Percentiles rank a stretch among this genome's conserved stretches.
Evolutionary conservation across 2,888 invertebrate species (phyloP).

Genomic region (Latrodectus hesperus): DNA sequence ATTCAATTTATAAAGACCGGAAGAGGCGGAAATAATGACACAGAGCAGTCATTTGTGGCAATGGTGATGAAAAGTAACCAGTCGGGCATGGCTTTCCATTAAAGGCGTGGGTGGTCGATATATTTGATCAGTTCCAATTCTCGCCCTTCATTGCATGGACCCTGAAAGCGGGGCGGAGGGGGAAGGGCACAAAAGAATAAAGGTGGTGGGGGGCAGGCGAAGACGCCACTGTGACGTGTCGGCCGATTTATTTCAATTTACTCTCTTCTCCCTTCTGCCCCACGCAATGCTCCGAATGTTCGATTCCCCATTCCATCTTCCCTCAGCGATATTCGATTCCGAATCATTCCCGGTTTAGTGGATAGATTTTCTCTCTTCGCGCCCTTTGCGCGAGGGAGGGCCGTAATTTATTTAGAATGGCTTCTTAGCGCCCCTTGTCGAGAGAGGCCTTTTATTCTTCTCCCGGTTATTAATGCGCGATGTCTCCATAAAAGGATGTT

Average conservation of each 20-base stretch:
- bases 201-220: not conserved
- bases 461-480: not conserved
- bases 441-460: not conserved
- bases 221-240: constrained; percentile 10
- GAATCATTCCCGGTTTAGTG: not conserved
- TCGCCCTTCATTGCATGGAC: not conserved
- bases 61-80: too few relatives aligned
- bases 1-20: too few relatives aligned
- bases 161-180: not conserved
- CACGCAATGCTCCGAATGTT: constrained; percentile 1
- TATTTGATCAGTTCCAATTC: constrained; percentile 3
- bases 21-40: too few relatives aligned
- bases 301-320: not conserved
- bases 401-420: constrained; percentile 5
- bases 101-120: not conserved
- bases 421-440: not conserved
- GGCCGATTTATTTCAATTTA: constrained; percentile 63
- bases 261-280: constrained; percentile 3
- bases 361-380: not conserved
- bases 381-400: not conserved
- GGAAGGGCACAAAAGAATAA: not conserved
- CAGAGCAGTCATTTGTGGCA: too few relatives aligned
- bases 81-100: too few relatives aligned
- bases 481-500: not conserved
- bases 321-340: not conserved